Evolutionary conservation across 2,113 vertebrate species (phyloP).

Genomic region (Protobothrops mucrosquamatus): DNA sequence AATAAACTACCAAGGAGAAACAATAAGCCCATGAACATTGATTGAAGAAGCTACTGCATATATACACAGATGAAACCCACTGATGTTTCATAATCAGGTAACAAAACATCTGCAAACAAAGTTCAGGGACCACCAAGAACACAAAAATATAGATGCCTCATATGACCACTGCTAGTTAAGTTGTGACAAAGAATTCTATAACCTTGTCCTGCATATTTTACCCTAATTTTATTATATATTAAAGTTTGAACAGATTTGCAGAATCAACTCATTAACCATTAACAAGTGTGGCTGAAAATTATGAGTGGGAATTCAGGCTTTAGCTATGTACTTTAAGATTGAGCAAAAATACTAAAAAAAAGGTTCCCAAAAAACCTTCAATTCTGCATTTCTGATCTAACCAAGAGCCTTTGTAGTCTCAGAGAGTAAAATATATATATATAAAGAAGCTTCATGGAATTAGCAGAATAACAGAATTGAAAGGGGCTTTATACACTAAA

Average conservation of each 20-base stretch:
- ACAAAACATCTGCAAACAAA: neutral
- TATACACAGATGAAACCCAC: too few relatives aligned
- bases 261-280: neutral
- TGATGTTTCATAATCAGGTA: too few relatives aligned
- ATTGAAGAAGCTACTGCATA: too few relatives aligned
- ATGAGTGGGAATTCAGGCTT: neutral
- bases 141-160: neutral
- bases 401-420: neutral
- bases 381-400: neutral
- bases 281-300: neutral
- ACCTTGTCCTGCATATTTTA: neutral
- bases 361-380: neutral
- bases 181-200: neutral
- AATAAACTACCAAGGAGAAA: too few relatives aligned
- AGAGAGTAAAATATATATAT: too few relatives aligned
- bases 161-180: neutral
- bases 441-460: neutral
- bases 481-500: neutral
- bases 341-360: neutral
- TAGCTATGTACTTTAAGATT: neutral
- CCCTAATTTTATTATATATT: neutral
- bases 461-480: neutral
- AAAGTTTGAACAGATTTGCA: neutral
- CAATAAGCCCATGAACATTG: too few relatives aligned
- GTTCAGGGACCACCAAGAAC: neutral